Base-by-base conservation (phyloP, 2,113 vertebrate genomes). In the Lophotis ruficrista region DNA sequence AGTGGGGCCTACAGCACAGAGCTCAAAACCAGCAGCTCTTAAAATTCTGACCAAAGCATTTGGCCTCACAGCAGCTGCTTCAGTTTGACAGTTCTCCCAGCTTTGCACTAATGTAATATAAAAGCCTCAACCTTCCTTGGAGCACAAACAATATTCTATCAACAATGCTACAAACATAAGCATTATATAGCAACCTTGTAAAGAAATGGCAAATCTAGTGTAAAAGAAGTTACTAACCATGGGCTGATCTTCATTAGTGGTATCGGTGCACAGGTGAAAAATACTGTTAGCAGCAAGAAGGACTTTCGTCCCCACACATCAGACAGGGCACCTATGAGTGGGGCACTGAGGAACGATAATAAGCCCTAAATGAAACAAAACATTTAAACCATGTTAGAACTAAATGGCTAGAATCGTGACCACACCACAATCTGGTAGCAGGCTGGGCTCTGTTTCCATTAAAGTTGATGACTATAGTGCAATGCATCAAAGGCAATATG, bases 231-330 rank as follows among this genome's bases (percentile, higher is more conserved):
- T 51, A 98, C 98, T 22, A 93, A 99, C 99, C 99, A 99, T 7
- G 99, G 99, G 95, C 99, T 99, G 97, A 99, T 99, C 98, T 98
- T 99, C 99, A 99, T 99, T 10, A 99, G 95, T 78, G 99, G 99
- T 96, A 99, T 99, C 23, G 99, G 99, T 78, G 98, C 98, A 93
- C 99, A 99, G 9, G 99, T 99, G 97, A 99, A 99, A 96, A 99
- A 99, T 3, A 99, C 99, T 8, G 99, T 99, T 93, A 99, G 98
- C 97, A 99, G 98, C 97, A 99, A 91, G 95, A 99, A 99, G 64
- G 99, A 99, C 94, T 99, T 99, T 54, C 99, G 98, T 58, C 99
- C 99, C 99, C 99, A 99, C 72, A 99, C 99, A 25, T 99, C 99
- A 61, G 99, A 99, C 60, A 99, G 98, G 88, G 99, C 99, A 83